Conservation (phyloP, 2,888 invertebrate genomes). For the Rhopalosiphum nymphaeae region DNA sequence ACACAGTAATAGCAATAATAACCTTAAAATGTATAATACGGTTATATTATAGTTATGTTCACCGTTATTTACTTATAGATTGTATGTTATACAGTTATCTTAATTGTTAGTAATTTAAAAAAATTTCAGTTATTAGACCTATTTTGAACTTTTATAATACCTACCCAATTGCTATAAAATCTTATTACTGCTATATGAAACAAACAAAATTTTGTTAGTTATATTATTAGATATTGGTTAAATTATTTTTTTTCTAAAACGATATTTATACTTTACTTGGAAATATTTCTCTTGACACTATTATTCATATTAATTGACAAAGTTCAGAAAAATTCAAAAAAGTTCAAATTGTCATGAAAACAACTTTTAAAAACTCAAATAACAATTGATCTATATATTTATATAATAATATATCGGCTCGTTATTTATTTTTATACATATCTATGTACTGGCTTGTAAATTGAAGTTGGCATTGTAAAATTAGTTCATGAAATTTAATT, state of each 20-base stretch:
- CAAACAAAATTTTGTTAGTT: not conserved
- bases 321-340: not conserved
- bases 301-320: constrained; percentile 10
- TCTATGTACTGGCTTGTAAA: not conserved
- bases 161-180: not conserved
- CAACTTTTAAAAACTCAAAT: constrained; percentile 30
- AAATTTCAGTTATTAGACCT: not conserved
- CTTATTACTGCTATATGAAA: not conserved
- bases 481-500: not conserved
- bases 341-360: not conserved
- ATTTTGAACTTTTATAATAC: not conserved
- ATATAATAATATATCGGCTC: not conserved
- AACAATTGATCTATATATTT: not conserved
- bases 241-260: not conserved
- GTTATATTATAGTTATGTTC: too few species aligned
- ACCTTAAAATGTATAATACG: too few species aligned
- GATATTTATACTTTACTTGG: not conserved
- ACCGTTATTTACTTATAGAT: too few species aligned
- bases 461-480: not conserved
- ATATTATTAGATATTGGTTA: not conserved
- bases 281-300: not conserved
- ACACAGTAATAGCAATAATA: too few species aligned
- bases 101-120: not conserved
- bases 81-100: not conserved
- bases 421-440: not conserved